Conservation (phyloP, 2,888 invertebrate species). For the Drosophila anomalata region DNA sequence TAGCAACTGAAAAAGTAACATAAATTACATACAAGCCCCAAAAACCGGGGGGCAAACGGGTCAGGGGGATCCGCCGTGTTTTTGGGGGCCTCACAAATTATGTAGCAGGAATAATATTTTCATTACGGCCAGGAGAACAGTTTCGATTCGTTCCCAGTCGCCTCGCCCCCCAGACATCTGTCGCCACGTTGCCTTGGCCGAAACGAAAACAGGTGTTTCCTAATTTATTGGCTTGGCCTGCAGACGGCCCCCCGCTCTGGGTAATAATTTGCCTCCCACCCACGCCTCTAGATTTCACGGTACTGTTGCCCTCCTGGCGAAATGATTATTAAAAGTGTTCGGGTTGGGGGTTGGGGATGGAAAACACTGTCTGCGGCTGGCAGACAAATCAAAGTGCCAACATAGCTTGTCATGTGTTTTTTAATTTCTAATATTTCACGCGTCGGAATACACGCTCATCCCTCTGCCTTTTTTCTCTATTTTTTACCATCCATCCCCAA, state of each 20-base stretch:
- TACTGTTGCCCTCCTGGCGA: neutral
- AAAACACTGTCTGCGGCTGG: constrained; percentile 59
- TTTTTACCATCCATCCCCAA: constrained; percentile 2
- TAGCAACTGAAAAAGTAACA: constrained; percentile 75
- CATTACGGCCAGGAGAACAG: constrained; percentile 57
- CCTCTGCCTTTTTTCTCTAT: neutral
- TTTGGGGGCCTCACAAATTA: constrained; percentile 55
- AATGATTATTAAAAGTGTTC: constrained; percentile 18
- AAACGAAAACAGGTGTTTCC: constrained; percentile 70
- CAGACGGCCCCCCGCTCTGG: constrained; percentile 10
- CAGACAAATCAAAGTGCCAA: constrained; percentile 76
- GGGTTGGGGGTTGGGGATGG: constrained; percentile 8
- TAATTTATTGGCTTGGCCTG: constrained; percentile 66
- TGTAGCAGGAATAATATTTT: constrained; percentile 72
- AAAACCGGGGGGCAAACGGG: constrained; percentile 19
- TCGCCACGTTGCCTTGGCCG: constrained; percentile 40
- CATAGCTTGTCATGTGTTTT: constrained; percentile 72
- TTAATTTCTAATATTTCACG: constrained; percentile 79
- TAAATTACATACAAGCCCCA: constrained; percentile 75
- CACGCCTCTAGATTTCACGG: neutral
- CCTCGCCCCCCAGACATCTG: constrained; percentile 51
- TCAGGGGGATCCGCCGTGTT: constrained; percentile 1
- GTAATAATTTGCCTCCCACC: constrained; percentile 1
- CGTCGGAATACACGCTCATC: constrained; percentile 36
- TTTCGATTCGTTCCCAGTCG: constrained; percentile 20